A percentile compares a stretch with the other conserved stretches of the same genome.
Evolutionary conservation across 2,113 vertebrate genomes (phyloP).

Genomic region (Istiophorus platypterus): DNA sequence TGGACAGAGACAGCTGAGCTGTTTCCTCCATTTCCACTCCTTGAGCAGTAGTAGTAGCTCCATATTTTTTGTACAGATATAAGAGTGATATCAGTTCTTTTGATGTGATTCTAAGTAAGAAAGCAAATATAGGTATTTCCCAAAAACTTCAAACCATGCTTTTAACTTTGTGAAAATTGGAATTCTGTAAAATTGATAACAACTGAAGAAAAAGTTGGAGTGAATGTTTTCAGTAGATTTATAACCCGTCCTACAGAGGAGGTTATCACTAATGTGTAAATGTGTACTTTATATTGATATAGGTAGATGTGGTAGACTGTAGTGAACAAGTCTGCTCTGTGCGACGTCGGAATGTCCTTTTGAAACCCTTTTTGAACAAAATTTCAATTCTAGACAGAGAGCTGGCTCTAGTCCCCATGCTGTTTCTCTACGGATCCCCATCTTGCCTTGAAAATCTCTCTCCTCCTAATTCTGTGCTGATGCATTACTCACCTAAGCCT

Average conservation of each 20-base stretch:
- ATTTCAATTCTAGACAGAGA: constrained; percentile 46
- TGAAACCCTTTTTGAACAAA: constrained; percentile 44
- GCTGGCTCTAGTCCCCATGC: not conserved
- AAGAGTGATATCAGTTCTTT: too few relatives aligned
- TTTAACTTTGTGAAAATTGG: too few relatives aligned
- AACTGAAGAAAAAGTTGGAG: too few relatives aligned
- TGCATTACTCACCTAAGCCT: constrained; percentile 64
- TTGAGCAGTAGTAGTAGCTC: too few relatives aligned
- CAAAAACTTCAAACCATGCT: too few relatives aligned
- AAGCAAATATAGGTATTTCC: too few relatives aligned
- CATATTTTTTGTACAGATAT: too few relatives aligned
- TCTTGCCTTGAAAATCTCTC: constrained; percentile 50
- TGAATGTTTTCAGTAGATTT: too few relatives aligned
- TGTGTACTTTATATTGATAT: not conserved
- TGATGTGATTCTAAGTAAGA: too few relatives aligned
- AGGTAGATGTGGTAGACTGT: not conserved
- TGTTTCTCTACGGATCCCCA: constrained; percentile 38
- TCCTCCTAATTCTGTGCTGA: constrained; percentile 48
- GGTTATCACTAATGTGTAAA: not conserved
- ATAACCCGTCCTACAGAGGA: not conserved
- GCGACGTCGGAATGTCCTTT: constrained; percentile 21
- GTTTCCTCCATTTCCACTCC: too few relatives aligned
- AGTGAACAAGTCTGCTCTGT: not conserved
- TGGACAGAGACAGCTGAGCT: too few relatives aligned
- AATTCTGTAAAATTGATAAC: too few relatives aligned